A percentile compares a stretch with the other conserved stretches of the same genome.
Conservation (phyloP, 2,888 invertebrate species). For the Acleris holmiana region DNA sequence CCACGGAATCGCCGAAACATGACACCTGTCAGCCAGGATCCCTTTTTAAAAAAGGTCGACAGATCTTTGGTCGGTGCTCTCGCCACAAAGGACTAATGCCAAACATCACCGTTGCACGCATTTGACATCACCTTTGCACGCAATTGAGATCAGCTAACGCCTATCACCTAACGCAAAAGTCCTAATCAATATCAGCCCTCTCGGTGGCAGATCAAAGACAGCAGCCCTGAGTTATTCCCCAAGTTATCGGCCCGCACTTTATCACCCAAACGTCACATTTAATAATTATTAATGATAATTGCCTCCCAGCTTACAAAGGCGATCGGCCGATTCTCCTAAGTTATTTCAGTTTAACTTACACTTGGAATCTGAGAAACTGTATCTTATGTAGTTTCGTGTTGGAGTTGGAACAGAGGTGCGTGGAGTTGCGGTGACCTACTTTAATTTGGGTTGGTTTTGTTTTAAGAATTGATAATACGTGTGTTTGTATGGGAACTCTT, state of each 20-base stretch:
- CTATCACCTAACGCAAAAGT: neutral
- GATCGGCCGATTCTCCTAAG: constrained; percentile 82
- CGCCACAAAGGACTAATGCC: too few species aligned
- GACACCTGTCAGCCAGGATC: too few species aligned
- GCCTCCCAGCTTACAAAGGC: constrained; percentile 83
- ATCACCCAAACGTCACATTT: constrained; percentile 81
- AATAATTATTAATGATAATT: constrained; percentile 85
- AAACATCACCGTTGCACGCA: too few species aligned
- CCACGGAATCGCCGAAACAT: too few species aligned
- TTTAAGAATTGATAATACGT: too few species aligned
- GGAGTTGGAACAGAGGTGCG: constrained; percentile 47
- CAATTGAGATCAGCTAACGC: neutral
- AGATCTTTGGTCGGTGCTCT: too few species aligned
- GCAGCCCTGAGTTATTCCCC: constrained; percentile 72
- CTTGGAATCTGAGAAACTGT: constrained; percentile 82
- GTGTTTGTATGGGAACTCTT: too few species aligned
- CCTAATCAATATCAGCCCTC: constrained; percentile 1
- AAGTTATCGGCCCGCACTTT: constrained; percentile 81
- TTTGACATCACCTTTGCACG: too few species aligned
- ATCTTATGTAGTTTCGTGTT: constrained; percentile 75
- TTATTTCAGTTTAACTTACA: constrained; percentile 82
- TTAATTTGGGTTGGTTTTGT: neutral
- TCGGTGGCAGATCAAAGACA: constrained; percentile 17
- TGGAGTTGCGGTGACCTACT: constrained; percentile 46
- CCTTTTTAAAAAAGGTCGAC: too few species aligned